Evolutionary conservation across 1,140 invertebrate genomes (phyloP).

Genomic region (Ceratosolen solmsi): DNA sequence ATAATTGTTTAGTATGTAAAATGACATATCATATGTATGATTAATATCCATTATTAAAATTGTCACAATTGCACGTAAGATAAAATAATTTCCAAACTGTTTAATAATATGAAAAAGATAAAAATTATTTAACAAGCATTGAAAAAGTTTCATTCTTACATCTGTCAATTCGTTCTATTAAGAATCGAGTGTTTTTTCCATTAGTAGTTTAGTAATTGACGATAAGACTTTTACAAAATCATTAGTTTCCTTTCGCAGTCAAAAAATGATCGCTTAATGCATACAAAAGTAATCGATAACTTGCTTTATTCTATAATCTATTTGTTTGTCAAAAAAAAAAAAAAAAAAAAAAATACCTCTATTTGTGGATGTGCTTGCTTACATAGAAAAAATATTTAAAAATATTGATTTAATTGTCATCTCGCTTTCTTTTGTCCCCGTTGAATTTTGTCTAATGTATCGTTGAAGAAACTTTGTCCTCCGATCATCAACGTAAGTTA

Average conservation of each 20-base stretch:
- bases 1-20: too few relatives aligned
- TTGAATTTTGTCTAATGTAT: background rate
- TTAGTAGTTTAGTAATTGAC: conserved; percentile 42
- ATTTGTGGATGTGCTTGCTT: too few relatives aligned
- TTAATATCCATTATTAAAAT: too few relatives aligned
- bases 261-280: conserved; percentile 16
- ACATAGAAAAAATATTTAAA: conserved; percentile 5
- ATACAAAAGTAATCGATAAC: conserved; percentile 12
- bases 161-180: conserved; percentile 42
- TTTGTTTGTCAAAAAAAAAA: background rate
- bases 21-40: too few relatives aligned
- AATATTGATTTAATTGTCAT: conserved; percentile 39
- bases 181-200: conserved; percentile 30
- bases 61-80: too few relatives aligned
- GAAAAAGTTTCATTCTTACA: conserved; percentile 12
- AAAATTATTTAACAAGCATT: background rate
- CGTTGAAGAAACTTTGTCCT: background rate
- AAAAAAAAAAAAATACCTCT: too few relatives aligned
- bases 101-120: background rate
- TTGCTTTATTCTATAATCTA: too few relatives aligned
- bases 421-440: background rate
- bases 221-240: conserved; percentile 46
- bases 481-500: background rate
- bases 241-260: conserved; percentile 14
- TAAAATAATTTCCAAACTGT: too few relatives aligned